phyloP scores from a whole-genome alignment of 2,797 vertebrate genomes.

The Hipposideros larvatus region DNA sequence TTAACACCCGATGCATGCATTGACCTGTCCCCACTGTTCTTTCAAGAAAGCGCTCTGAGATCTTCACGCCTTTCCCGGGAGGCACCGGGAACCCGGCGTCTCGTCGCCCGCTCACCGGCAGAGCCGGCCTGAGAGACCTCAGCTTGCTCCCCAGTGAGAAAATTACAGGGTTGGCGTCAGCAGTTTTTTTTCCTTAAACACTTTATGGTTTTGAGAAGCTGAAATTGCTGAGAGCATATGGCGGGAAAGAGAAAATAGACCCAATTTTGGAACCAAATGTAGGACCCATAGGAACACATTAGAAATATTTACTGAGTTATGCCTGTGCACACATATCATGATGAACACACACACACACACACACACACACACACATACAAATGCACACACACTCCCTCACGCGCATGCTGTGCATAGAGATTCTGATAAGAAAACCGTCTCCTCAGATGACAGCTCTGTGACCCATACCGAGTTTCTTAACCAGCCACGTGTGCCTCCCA shows the following conservation, averaged over 20 bases:
- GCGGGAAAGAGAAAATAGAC: background rate
- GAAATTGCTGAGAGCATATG: slow-evolving; percentile 5
- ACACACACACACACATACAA: too few species aligned
- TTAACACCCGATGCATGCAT: fast-evolving
- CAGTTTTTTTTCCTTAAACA: background rate
- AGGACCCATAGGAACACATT: background rate
- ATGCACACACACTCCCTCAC: fast-evolving
- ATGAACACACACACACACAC: background rate
- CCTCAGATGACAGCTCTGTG: background rate
- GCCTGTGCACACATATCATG: background rate
- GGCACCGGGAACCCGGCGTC: fast-evolving
- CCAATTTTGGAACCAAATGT: background rate
- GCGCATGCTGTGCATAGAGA: fast-evolving
- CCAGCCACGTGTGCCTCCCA: background rate
- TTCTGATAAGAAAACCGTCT: background rate
- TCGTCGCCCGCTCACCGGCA: fast-evolving
- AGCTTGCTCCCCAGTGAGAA: background rate
- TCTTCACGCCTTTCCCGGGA: background rate
- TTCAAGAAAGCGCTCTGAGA: background rate
- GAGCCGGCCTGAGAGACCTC: background rate
- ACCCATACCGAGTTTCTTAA: background rate
- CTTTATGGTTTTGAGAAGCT: slow-evolving; percentile 56
- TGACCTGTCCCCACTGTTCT: background rate
- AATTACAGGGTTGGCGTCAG: slow-evolving; percentile 39
- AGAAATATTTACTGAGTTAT: background rate